Evolutionary conservation across 2,113 vertebrate species (phyloP), one percentile per base, ranked within the genome.

Genomic region (Syngnathus floridae): DNA sequence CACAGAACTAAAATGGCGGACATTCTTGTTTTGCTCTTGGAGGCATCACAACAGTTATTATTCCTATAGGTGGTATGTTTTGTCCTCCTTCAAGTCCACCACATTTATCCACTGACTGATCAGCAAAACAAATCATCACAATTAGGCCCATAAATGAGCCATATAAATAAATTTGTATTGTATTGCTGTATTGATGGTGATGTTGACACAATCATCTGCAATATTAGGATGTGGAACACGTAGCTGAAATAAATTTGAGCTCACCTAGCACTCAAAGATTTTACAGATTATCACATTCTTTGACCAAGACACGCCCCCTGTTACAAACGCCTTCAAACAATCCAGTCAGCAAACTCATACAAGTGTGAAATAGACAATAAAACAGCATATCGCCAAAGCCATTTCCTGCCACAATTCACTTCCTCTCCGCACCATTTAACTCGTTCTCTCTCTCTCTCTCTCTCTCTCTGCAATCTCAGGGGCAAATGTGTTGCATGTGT

Each of bases 341-440:
- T 73, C 76, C 64, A 83, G 77, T 81, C 86, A 82, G 77, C 74
- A 75, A 81, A 87, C 62, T 74, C 84, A 85, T 57, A 73, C 72
- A 72, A 73, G 61, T 83, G 84, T 87, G 82, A 88, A 87, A 87
- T 86, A 81, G 82, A 82, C 81, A 86, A 87, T 83, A 87, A 83
- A 76, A 75, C 43, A 72, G 77, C 81, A 78, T 82, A 84, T 78
- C 74, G 43, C 76, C 73, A 79, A 69, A 77, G 75, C 76, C 72
- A 82, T 86, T 80, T 82, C 73, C 82, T 72, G 64, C 71, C 75
- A 75, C 76, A 77, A 81, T 81, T 84, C 84, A 72, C 66, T 79
- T 81, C 83, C 67, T 82, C 71, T 86, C 67, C 74, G 74, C 85
- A 76, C 67, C 81, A 86, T 85, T 86, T 81, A 69, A 46, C 43